These are phyloP conservation scores for Phyllotreta cruciferae DNA, from an alignment of 2,888 invertebrate genomes.

Conservation along the genomic window DNA sequence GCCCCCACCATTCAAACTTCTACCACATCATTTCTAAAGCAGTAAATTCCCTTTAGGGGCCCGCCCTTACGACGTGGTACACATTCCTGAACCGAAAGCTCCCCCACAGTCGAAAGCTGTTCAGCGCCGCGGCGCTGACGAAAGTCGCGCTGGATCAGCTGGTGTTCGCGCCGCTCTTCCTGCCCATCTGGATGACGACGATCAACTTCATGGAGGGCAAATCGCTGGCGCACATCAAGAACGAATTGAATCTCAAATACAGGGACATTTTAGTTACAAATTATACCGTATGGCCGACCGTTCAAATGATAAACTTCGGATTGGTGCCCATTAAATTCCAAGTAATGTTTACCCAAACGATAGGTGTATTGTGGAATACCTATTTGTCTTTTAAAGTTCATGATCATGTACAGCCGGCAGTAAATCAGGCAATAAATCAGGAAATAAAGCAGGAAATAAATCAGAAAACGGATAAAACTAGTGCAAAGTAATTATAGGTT, in stretches of 20 bases:
- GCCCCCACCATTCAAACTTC: too few relatives aligned
- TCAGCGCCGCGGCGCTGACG: slow-evolving; percentile 62
- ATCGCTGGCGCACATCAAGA: slow-evolving; percentile 61
- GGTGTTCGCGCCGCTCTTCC: slow-evolving; percentile 74
- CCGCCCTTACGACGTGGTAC: slow-evolving; percentile 75
- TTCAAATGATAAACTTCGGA: slow-evolving; percentile 85
- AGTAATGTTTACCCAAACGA: slow-evolving; percentile 76
- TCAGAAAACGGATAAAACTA: too few relatives aligned
- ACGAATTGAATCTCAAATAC: slow-evolving; percentile 68
- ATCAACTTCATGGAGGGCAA: slow-evolving; percentile 70
- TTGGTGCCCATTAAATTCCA: slow-evolving; percentile 84
- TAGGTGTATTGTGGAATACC: slow-evolving; percentile 87
- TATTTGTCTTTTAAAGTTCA: slow-evolving; percentile 78
- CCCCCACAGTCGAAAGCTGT: slow-evolving; percentile 15
- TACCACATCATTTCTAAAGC: too few relatives aligned
- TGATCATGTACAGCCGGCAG: neutral
- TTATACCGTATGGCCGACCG: slow-evolving; percentile 84
- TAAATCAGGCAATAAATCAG: neutral
- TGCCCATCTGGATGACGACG: slow-evolving; percentile 66
- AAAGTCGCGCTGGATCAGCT: slow-evolving; percentile 78
- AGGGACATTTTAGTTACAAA: slow-evolving; percentile 70
- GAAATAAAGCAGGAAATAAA: too few relatives aligned
- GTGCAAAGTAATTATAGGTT: too few relatives aligned
- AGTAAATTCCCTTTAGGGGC: slow-evolving; percentile 62
- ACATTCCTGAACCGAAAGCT: slow-evolving; percentile 59